These are phyloP conservation scores for Leptinotarsa haldemani DNA, from an alignment of 2,888 invertebrate species.

Conservation along the genomic window DNA sequence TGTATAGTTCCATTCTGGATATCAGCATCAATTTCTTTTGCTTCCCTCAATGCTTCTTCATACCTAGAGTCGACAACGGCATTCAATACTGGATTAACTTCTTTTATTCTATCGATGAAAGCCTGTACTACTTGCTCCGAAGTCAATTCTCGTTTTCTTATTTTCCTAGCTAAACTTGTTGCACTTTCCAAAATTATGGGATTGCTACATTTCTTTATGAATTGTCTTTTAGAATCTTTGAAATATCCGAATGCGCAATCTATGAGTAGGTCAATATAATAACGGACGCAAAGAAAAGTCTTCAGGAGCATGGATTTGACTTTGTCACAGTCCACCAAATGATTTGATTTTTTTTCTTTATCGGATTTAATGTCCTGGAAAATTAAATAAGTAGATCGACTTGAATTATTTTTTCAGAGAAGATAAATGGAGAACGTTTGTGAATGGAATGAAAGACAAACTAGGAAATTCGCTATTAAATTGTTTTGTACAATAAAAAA, in stretches of 20 bases:
- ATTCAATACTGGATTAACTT: constrained; percentile 81
- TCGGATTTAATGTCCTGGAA: neutral
- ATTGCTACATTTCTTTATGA: constrained; percentile 62
- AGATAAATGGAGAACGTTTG: no score
- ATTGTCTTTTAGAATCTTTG: constrained; percentile 60
- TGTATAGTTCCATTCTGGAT: constrained; percentile 71
- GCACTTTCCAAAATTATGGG: constrained; percentile 74
- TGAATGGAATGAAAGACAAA: no score
- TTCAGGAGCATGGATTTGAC: constrained; percentile 32
- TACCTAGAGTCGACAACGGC: constrained; percentile 87
- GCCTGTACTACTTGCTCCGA: constrained; percentile 77
- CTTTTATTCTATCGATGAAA: constrained; percentile 82
- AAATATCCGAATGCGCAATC: constrained; percentile 64
- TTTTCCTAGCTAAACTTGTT: constrained; percentile 74
- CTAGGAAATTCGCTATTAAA: no score
- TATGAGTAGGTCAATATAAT: constrained; percentile 66
- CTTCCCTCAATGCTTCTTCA: constrained; percentile 81
- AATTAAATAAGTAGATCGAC: neutral
- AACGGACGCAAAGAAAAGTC: constrained; percentile 61
- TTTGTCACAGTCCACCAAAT: constrained; percentile 23
- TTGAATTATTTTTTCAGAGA: no score
- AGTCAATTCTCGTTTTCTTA: constrained; percentile 72
- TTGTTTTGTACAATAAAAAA: no score
- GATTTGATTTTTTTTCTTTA: neutral
- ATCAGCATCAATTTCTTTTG: constrained; percentile 77